A percentile compares a stretch with the other conserved stretches of the same genome.
Evolutionary conservation across 2,888 invertebrate species (phyloP).

Genomic region (Dryadula phaetusa): DNA sequence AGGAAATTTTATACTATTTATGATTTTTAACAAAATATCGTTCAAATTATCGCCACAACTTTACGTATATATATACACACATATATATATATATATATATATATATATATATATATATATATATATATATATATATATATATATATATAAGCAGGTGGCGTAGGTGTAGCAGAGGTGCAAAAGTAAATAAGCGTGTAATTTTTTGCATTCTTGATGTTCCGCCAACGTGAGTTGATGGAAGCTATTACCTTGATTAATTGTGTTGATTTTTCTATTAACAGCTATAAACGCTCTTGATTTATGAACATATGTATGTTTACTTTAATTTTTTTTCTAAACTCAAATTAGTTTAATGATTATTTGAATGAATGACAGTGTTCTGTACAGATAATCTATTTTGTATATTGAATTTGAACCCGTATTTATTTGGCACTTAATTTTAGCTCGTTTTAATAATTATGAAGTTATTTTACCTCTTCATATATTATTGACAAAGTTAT

Average conservation of each 20-base stretch:
- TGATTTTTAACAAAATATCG: too few species aligned
- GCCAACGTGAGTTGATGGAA: slow-evolving; percentile 36
- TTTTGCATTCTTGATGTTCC: slow-evolving; percentile 38
- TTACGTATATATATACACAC: too few species aligned
- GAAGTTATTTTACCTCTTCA: too few species aligned
- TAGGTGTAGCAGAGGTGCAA: slow-evolving; percentile 32
- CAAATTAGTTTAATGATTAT: slow-evolving; percentile 19
- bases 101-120: too few species aligned
- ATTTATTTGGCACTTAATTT: not conserved
- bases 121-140: not conserved
- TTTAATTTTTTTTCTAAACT: slow-evolving; percentile 14
- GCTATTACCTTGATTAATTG: slow-evolving; percentile 40
- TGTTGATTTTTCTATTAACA: slow-evolving; percentile 27
- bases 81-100: too few species aligned
- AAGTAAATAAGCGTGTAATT: slow-evolving; percentile 25
- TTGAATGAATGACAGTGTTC: not conserved
- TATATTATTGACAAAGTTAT: too few species aligned
- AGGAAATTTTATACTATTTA: too few species aligned
- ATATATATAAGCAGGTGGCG: slow-evolving; percentile 25
- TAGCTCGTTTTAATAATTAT: not conserved
- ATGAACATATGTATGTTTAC: slow-evolving; percentile 13
- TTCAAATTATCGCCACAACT: too few species aligned
- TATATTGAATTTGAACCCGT: not conserved
- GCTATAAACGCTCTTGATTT: slow-evolving; percentile 30
- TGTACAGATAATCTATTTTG: not conserved